Evolutionary conservation across 2,113 vertebrate species (phyloP), one percentile per base, ranked within the genome.

Genomic region (Platycercus adscitus): DNA sequence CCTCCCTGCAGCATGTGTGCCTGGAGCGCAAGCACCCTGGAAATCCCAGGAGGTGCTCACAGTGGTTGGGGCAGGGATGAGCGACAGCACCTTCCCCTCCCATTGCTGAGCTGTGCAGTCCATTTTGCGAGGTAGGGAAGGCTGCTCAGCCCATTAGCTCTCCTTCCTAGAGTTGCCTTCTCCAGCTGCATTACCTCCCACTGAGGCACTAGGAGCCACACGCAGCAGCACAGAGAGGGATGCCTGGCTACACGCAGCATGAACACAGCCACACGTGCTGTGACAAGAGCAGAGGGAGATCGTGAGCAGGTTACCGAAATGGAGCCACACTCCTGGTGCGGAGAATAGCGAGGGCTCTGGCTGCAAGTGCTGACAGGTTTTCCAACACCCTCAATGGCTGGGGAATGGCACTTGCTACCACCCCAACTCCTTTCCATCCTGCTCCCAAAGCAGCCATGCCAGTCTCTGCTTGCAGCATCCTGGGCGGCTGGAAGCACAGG

Each of bases 41-140:
- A 70, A 84, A 52, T 58, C 41, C 44, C 5, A 0, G 41, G 37
- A 66, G 53, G 2, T 61, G 26, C 60, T 64, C n/a, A 3, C 1
- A 0, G 16, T 10, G 46, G 29, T 31, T 3, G 2, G 33, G 17
- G 8, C 3, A 10, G 63, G 10, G 39, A 35, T 5, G 58, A 91
- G 35, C 0, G 0, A 16, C 39, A 56, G 35, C 55, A 17, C 16
- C 18, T 63, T 87, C 41, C 33, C 68, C 29, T 77, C 8, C 10
- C 37, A 1, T 1, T 19, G 39, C 72, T 0, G 3, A 28, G 61
- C 41, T 0, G 0, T 1, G 21, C 49, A 52, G 81, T 29, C 31
- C 55, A 1, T 8, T 44, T 8, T 7, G 43, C 0, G 11, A 33
- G 35, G 35, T 39, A 31, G 58, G 58, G 60, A 50, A 53, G 66